A percentile compares a stretch with the other conserved stretches of the same genome.
Evolutionary conservation across 1,140 invertebrate species (phyloP).

Genomic region (Copidosoma floridanum): DNA sequence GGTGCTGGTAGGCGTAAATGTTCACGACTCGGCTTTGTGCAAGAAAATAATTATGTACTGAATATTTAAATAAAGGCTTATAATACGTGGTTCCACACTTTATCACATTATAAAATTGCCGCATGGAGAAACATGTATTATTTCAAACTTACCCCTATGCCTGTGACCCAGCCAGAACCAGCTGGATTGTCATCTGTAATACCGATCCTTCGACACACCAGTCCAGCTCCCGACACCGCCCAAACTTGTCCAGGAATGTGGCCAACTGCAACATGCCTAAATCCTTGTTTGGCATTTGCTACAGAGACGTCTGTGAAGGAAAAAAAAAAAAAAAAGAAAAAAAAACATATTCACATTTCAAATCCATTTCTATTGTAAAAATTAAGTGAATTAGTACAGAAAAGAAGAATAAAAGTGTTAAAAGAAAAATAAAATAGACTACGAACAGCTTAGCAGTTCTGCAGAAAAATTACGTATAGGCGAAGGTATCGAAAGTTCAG

Average conservation of each 20-base stretch:
- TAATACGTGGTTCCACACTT: too few relatives aligned
- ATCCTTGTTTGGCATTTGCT: conserved; percentile 56
- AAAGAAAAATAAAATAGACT: conserved; percentile 6
- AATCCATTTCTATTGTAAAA: neutral
- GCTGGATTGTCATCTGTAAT: conserved; percentile 67
- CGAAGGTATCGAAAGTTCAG: conserved; percentile 4
- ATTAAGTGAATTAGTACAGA: neutral
- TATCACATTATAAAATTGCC: too few relatives aligned
- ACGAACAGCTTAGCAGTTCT: conserved; percentile 19
- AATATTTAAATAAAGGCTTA: too few relatives aligned
- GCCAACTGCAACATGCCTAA: conserved; percentile 66
- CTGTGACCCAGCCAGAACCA: conserved; percentile 74
- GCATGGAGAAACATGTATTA: too few relatives aligned
- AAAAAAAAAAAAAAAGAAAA: conserved; percentile 7
- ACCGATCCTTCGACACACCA: conserved; percentile 70
- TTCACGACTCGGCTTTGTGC: too few relatives aligned
- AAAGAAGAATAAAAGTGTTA: neutral
- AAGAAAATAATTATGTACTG: too few relatives aligned
- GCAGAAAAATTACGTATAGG: conserved; percentile 11
- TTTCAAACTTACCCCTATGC: conserved; percentile 64
- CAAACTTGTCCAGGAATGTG: conserved; percentile 63
- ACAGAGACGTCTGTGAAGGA: conserved; percentile 46
- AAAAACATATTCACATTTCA: conserved; percentile 1
- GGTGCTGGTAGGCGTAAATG: too few relatives aligned
- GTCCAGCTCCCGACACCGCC: conserved; percentile 71